These are phyloP conservation scores for Bombus breviceps DNA, from an alignment of 1,140 invertebrate species.

Conservation along the genomic window DNA sequence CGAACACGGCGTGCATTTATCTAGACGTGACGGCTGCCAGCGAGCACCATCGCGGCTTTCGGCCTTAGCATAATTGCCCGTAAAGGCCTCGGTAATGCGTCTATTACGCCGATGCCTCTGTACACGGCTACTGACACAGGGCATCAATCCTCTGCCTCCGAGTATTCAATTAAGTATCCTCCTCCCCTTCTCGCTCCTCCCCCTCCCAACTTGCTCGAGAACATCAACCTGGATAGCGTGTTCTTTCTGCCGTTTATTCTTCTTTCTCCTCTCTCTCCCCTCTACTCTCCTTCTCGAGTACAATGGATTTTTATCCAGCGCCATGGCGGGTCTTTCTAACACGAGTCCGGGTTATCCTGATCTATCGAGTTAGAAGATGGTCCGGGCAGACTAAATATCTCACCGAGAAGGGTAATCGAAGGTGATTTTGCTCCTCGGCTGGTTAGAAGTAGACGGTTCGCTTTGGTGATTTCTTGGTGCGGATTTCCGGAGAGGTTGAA, in stretches of 20 bases:
- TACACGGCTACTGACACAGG: constrained; percentile 50
- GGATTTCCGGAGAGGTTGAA: not conserved
- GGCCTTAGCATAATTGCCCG: constrained; percentile 53
- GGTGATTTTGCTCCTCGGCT: not conserved
- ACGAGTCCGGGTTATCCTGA: constrained; percentile 17
- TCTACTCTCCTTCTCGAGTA: constrained; percentile 8
- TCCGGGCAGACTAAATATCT: constrained; percentile 21
- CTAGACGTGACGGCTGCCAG: constrained; percentile 43
- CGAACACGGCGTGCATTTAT: constrained; percentile 29
- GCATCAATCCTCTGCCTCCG: constrained; percentile 44
- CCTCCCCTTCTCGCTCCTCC: constrained; percentile 13
- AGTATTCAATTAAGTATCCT: constrained; percentile 50
- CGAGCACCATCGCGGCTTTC: constrained; percentile 24
- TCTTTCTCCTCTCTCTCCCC: not conserved
- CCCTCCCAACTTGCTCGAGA: not conserved
- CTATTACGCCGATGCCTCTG: constrained; percentile 49
- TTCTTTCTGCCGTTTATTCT: not conserved
- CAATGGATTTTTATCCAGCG: constrained; percentile 45
- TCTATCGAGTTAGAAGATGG: constrained; percentile 16
- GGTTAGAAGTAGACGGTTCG: too few species aligned
- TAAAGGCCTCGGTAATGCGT: constrained; percentile 46
- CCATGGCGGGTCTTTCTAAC: constrained; percentile 35
- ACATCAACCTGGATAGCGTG: constrained; percentile 3
- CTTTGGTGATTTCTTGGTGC: not conserved
- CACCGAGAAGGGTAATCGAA: constrained; percentile 1